phyloP scores from a whole-genome alignment of 30 jellyfish, hydroid and myxozoan species.

The Nemopilema nomurai region DNA sequence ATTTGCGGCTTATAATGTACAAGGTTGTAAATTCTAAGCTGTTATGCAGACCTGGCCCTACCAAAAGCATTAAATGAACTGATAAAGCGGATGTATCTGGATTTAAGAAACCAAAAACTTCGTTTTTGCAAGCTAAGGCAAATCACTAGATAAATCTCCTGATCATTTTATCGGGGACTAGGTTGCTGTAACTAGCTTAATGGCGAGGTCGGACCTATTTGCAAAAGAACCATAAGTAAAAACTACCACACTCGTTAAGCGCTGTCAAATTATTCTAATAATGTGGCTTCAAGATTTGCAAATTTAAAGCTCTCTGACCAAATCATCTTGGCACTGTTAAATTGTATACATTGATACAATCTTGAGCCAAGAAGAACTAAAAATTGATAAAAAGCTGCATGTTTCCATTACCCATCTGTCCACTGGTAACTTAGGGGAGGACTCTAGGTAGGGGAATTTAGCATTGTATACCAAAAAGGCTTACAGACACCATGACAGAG shows the following conservation, averaged over 20 bases:
- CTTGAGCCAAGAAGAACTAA: no score
- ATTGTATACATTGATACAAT: no score
- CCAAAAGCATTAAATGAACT: not conserved
- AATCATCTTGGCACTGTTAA: not conserved
- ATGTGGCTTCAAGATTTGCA: not conserved
- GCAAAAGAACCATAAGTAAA: not conserved
- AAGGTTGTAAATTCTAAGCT: not conserved
- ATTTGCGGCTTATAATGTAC: not conserved
- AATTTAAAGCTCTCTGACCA: not conserved
- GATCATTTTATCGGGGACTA: not conserved
- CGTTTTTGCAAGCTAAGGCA: not conserved
- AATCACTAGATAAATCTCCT: not conserved
- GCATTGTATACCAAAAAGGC: no score
- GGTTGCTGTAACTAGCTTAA: not conserved
- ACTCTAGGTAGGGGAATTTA: no score
- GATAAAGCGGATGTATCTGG: not conserved
- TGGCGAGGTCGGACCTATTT: not conserved
- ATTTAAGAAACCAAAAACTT: not conserved
- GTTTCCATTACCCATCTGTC: no score
- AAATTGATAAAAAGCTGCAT: no score
- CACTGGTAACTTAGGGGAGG: no score
- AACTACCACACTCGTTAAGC: not conserved
- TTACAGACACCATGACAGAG: no score
- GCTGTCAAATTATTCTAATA: not conserved
- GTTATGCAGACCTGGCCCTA: not conserved